Conservation (phyloP, 2,113 vertebrate genomes). For the Columba livia region DNA sequence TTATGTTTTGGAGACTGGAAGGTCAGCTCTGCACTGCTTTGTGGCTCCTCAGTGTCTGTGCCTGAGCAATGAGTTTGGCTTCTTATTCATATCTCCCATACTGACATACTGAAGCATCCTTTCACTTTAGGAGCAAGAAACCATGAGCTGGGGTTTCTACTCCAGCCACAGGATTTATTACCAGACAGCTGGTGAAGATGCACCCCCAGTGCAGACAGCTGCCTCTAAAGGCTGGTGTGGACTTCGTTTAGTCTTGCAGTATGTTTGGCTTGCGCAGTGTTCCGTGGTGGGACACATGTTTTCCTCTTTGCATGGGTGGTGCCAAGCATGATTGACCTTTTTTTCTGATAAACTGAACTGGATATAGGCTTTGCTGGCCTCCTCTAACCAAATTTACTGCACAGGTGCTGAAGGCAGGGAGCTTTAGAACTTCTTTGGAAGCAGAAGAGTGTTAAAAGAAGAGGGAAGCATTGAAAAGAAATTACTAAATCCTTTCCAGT, state of each 20-base stretch:
- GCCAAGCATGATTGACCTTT: not conserved
- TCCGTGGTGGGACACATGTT: not conserved
- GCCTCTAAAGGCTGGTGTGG: no score
- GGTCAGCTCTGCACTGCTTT: not conserved
- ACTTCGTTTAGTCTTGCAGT: not conserved
- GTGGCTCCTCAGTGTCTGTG: not conserved
- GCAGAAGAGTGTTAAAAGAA: not conserved
- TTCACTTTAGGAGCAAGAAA: not conserved
- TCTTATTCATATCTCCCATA: not conserved
- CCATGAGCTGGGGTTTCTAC: rapidly evolving
- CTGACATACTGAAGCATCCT: not conserved
- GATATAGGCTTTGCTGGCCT: not conserved
- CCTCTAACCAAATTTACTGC: not conserved
- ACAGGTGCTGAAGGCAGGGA: not conserved
- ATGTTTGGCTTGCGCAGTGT: not conserved
- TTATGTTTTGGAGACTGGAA: not conserved
- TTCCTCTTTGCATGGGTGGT: not conserved
- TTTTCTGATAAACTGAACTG: not conserved
- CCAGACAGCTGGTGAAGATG: not conserved
- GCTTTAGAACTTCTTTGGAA: not conserved
- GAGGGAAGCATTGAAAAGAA: not conserved
- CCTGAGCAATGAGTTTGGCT: not conserved
- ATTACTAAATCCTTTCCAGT: not conserved
- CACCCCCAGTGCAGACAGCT: not conserved
- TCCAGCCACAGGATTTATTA: not conserved